Base-by-base conservation (phyloP, 2,888 invertebrate genomes). In the Erebia ligea region DNA sequence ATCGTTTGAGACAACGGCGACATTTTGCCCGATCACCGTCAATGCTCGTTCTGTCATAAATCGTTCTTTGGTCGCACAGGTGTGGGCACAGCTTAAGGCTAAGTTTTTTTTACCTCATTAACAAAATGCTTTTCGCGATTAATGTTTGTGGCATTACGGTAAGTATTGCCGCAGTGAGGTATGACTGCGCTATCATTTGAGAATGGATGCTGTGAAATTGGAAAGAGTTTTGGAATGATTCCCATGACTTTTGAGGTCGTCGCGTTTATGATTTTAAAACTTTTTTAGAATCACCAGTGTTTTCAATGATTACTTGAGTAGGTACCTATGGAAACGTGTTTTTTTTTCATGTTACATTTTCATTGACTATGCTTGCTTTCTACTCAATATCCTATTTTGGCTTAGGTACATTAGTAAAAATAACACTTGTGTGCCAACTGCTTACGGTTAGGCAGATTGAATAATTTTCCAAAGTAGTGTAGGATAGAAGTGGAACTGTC, bases 41-140 rank as follows among this genome's bases (percentile, higher is more conserved):
- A 10, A 56, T 11, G 19, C 2, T 21, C 3, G 21, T 2, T 19
- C 21, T 56, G 5, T 5, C 56, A 21, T 6, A 57, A 21, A 19
- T 54, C 54, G 19, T 40, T 9, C 13, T 42, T 13, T 50, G 25
- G 67, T 61, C 67, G 34, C 73, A 19, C 45, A 67, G 57, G 64
- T 64, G 67, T 63, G 21, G 52, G 85, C 83, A 80, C 79, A 83
- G 84, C 88, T 87, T 83, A 81, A 85, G 82, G 74, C 80, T 74
- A 75, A 72, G 76, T 80, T 78, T 89, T 89, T 88, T 89, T 88
- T 88, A 86, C 88, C 88, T 91, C 91, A 91, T 91, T 91, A 91
- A 87, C 85, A 87, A 86, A 81, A 80, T 76, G 80, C 77, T 78
- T 77, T 72, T 73, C 67, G 78, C 79, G 74, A 79, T 79, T 79